Base-by-base conservation (phyloP, 1,140 invertebrate species). In the Trachelipus rathkii region DNA sequence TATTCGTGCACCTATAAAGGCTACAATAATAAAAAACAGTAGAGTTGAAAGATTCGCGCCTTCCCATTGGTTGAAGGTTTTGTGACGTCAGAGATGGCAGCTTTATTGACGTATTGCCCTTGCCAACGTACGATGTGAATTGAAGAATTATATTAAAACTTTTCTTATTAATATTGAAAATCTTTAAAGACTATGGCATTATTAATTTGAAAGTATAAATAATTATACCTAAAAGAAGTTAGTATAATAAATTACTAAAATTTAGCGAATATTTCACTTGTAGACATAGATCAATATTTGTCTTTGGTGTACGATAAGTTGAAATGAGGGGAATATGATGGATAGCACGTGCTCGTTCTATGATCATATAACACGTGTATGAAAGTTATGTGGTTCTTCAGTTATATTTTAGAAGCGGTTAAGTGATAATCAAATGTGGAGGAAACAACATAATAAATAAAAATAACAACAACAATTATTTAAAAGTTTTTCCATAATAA, bases 311-410 rank as follows among this genome's bases (percentile, higher is more conserved):
- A 60, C 50, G 50, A 60, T 60, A 60, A 60, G 11, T 60, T 13
- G 11, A 60, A 13, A 13, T 15, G 50, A 60, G 50, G 50, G 50
- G 50, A 60, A 60, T 60, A 60, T 60, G 50, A 60, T 60, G 50
- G 19, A 60, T 60, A 60, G 50, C 50, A 60, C 50, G 50, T 60
- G 50, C 50, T 60, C 50, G 4, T 60, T 60, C 50, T 60, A 60
- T 60, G 50, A 60, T 60, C 50, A 19, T 19, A 60, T 60, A 60
- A 19, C 50, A 60, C 50, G 50, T 60, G 50, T 19, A 60, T 15
- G 19, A 13, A 13, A 15, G 11, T 60, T 60, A 60, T 15, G 11
- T 15, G 11, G 11, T 19, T 15, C 50, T 13, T 60, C 50, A 60
- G 50, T 60, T 8, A 60, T 60, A 13, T 13, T 19, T 60, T 19